Conservation (phyloP, 2,113 vertebrate genomes). For the Serinus canaria region DNA sequence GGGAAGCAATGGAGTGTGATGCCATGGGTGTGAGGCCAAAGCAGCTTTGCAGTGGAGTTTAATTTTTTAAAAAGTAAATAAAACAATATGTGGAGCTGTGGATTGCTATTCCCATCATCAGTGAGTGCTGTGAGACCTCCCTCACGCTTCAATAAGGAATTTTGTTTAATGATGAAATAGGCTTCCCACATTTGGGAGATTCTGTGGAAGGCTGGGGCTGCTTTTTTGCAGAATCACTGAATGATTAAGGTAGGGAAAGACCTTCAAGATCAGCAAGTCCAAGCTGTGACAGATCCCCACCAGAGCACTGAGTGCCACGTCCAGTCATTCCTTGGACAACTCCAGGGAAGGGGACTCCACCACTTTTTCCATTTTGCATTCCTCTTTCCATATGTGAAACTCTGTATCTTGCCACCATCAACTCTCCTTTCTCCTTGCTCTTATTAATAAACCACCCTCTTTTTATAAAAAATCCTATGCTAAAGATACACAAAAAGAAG, state of each 20-base stretch:
- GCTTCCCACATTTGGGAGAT: background rate
- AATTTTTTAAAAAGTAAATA: conserved; percentile 17
- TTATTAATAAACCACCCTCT: background rate
- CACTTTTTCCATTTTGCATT: background rate
- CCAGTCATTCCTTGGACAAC: background rate
- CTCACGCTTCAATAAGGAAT: background rate
- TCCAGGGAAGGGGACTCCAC: background rate
- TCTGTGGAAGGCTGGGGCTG: background rate
- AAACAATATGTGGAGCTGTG: conserved; percentile 15
- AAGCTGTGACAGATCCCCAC: background rate
- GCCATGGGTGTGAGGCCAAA: conserved; percentile 28
- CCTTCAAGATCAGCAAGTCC: background rate
- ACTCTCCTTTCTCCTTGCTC: background rate
- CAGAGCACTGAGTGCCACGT: background rate
- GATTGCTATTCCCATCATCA: background rate
- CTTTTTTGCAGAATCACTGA: background rate
- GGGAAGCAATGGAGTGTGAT: conserved; percentile 8
- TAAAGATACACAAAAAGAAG: background rate
- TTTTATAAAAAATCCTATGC: background rate
- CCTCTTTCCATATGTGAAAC: background rate
- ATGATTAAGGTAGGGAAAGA: background rate
- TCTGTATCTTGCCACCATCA: background rate
- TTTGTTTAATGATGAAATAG: background rate
- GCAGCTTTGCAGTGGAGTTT: background rate
- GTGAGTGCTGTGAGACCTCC: background rate